Evolutionary conservation across 2,113 vertebrate genomes (phyloP).

Genomic region (Alethe diademata): DNA sequence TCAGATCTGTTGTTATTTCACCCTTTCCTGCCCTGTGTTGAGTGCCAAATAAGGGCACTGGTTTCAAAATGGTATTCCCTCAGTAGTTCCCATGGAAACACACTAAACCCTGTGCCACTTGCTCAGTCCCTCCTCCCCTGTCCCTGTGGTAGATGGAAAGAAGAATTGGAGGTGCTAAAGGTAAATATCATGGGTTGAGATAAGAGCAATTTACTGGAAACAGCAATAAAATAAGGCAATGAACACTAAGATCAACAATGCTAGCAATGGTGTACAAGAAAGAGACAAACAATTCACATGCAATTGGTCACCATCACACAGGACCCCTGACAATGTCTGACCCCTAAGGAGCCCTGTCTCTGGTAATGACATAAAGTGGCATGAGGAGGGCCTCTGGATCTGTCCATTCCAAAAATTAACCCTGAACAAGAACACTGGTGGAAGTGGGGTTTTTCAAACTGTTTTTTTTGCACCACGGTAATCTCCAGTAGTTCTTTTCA

Average conservation of each 20-base stretch:
- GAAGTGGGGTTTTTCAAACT: background rate
- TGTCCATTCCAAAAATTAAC: background rate
- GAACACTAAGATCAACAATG: background rate
- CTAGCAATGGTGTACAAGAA: background rate
- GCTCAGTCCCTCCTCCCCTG: background rate
- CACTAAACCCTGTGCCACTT: background rate
- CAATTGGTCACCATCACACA: background rate
- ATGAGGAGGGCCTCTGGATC: background rate
- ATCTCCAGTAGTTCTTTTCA: background rate
- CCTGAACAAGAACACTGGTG: background rate
- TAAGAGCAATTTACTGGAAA: background rate
- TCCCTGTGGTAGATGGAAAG: background rate
- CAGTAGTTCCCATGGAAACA: background rate
- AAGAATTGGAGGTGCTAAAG: background rate
- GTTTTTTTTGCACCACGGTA: background rate
- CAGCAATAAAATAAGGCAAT: background rate
- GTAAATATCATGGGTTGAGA: background rate
- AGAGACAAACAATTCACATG: background rate
- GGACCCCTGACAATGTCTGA: background rate
- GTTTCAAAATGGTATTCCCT: background rate
- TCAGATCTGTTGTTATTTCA: background rate
- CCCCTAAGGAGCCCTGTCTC: too few relatives aligned
- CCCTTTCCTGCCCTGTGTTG: background rate
- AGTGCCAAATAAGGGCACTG: background rate
- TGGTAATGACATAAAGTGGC: background rate